These are phyloP conservation scores for Scylla paramamosain DNA, from an alignment of 1,140 invertebrate genomes.

Conservation along the genomic window DNA sequence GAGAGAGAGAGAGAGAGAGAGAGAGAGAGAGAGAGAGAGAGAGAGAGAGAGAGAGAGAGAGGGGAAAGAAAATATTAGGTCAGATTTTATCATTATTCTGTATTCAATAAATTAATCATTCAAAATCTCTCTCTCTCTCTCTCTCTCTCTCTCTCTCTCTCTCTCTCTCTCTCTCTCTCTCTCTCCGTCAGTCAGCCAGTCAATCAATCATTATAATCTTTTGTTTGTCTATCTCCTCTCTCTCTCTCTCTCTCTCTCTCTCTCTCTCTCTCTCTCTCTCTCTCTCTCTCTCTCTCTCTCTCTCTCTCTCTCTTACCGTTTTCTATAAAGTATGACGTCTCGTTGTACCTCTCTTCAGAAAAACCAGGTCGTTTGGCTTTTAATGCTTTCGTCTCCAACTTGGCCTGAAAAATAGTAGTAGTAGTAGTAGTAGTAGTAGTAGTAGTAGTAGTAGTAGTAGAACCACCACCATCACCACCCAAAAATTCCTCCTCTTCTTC, in stretches of 20 bases:
- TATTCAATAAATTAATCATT: not conserved
- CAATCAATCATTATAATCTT: not conserved
- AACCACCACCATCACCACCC: not conserved
- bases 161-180: not conserved
- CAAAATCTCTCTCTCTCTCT: not conserved
- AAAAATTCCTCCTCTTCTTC: not conserved
- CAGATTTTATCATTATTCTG: no score
- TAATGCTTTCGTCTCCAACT: slow-evolving; percentile 94
- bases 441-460: slow-evolving; percentile 27
- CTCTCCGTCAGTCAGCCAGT: not conserved
- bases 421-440: no score
- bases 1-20: not conserved
- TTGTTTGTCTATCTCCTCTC: not conserved
- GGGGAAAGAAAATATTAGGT: no score
- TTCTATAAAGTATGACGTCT: slow-evolving; percentile 97
- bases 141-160: not conserved
- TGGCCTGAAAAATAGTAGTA: slow-evolving; percentile 85
- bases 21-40: no score
- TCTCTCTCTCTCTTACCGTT: slow-evolving; percentile 88
- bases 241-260: not conserved
- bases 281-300: not conserved
- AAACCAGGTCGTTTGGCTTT: slow-evolving; percentile 96
- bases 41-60: no score
- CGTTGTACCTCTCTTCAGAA: slow-evolving; percentile 94
- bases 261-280: not conserved